Base-by-base conservation (phyloP, 2,888 invertebrate species). In the Isotomurus palustris region DNA sequence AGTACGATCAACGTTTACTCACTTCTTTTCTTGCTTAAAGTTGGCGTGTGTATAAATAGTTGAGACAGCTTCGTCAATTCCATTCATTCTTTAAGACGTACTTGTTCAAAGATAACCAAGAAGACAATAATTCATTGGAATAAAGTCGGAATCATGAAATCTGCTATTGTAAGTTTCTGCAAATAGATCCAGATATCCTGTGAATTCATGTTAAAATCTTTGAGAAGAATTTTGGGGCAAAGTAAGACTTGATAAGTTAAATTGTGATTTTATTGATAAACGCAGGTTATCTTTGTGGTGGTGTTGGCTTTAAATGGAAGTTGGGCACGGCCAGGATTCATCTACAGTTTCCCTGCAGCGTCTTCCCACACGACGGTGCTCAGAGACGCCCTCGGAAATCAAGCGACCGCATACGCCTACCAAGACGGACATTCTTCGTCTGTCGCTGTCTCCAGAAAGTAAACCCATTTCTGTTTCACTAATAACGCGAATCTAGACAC, bases 371-470 rank as follows among this genome's bases (percentile, higher is more conserved):
- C 65, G 4, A 40, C 48, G 24, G 68, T 68, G 28, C 47, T 64
- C 22, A 47, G 68, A 24, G 68, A 68, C 50, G 60, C 48, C 24
- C 52, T 68, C 8, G 68, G 68, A 27, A 68, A 68, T 44, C 68
- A 68, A 57, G 61, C 56, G 1, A 68, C 68, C 24, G 56, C 65
- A 6, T 68, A 68, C 40, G 64, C 68, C 12, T 68, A 68, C 44
- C 60, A 65, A 17, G 59, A 68, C 51, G 66, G 66, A 41, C 58
- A 65, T 27, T 67, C 68, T 17, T 52, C 62, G 8, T 56, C 65
- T 10, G 68, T 68, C 8, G 62, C 64, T 10, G 58, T 68, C 3
- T 57, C 64, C 40, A 50, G 68, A 43, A 62, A 50, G 65, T 62
- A 29, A 35, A 25, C 36, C 10, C 8, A 44, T 44, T 8, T 44